Conservation (phyloP, 1,140 invertebrate species). For the Drosophila biarmipes region DNA sequence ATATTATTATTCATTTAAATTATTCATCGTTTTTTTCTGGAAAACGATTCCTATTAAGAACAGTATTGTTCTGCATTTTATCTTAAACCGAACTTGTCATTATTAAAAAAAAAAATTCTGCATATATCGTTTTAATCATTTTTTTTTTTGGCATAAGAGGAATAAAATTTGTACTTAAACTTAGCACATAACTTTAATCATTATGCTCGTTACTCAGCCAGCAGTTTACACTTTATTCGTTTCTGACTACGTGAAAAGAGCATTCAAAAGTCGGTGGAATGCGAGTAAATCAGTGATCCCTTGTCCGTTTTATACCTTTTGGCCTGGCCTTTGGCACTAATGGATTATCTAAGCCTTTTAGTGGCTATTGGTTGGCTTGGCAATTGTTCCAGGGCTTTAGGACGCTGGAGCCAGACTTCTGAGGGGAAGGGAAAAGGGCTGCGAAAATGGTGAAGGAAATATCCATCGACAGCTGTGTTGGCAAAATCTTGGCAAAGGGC, state of each 20-base stretch:
- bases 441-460: not conserved
- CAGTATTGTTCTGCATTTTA: not conserved
- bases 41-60: not conserved
- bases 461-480: conserved; percentile 58
- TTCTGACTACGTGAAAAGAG: conserved; percentile 1
- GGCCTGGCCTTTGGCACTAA: conserved; percentile 66
- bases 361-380: conserved; percentile 75
- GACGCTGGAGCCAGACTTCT: conserved; percentile 10
- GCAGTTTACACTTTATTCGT: not conserved
- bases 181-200: not conserved
- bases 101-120: not conserved
- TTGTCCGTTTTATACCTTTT: conserved; percentile 53
- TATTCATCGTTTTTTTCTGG: not conserved
- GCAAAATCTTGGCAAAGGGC: conserved; percentile 49
- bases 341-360: conserved; percentile 83
- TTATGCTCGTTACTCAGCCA: not conserved
- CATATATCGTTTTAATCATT: not conserved
- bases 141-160: too few relatives aligned
- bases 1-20: not conserved
- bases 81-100: not conserved
- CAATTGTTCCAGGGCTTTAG: conserved; percentile 41
- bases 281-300: not conserved
- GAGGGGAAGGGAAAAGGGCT: not conserved
- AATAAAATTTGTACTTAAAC: not conserved
- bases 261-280: not conserved